A percentile compares a stretch with the other conserved stretches of the same genome.
These are phyloP conservation scores for Chloroceryle aenea DNA, from an alignment of 2,113 vertebrate species.

Conservation along the genomic window DNA sequence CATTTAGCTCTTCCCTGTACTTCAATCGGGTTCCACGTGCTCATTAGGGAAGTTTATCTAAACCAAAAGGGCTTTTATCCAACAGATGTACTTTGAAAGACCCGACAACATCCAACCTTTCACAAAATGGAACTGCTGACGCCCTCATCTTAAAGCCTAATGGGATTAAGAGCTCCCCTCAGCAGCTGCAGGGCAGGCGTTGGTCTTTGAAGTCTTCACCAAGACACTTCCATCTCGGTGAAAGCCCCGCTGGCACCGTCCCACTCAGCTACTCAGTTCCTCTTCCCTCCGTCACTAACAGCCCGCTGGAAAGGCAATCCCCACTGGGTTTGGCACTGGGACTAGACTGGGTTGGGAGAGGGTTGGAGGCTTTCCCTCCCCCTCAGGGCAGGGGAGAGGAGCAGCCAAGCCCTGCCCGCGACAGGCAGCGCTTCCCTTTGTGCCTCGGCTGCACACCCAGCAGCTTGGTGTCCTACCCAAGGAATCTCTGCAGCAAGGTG, in stretches of 20 bases:
- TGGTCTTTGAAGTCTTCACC: not conserved
- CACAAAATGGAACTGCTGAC: not conserved
- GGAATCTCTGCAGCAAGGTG: not conserved
- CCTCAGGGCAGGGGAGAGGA: not conserved
- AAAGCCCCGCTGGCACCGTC: not conserved
- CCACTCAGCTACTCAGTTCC: not conserved
- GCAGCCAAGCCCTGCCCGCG: accelerated
- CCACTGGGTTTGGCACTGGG: not conserved
- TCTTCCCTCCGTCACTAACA: not conserved
- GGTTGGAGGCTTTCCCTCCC: not conserved
- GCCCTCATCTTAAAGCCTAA: not conserved
- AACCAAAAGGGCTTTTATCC: not conserved
- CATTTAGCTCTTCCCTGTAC: not conserved
- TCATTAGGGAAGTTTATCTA: not conserved
- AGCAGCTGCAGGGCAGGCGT: not conserved
- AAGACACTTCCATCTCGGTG: not conserved
- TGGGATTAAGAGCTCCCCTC: not conserved
- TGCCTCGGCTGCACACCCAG: not conserved
- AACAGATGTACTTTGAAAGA: not conserved
- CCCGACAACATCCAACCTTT: not conserved
- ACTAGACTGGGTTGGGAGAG: not conserved
- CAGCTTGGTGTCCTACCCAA: not conserved
- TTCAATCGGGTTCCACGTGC: not conserved
- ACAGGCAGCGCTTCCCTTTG: not conserved
- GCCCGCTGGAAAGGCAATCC: not conserved